Base-by-base conservation (phyloP, 2,113 vertebrate species). In the Lates calcarifer region DNA sequence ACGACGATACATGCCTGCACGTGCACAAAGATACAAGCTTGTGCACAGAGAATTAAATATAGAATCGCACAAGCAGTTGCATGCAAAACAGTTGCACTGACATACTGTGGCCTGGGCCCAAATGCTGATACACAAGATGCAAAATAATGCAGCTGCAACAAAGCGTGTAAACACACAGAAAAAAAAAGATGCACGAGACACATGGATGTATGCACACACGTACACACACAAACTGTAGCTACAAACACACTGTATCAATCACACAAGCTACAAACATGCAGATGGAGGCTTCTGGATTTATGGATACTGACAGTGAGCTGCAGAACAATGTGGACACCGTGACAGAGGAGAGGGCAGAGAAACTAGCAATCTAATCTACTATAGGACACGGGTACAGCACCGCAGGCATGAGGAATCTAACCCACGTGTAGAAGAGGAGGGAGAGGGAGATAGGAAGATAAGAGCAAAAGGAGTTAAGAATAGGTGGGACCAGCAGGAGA, bases 261-360 rank as follows among this genome's bases (percentile, higher is more conserved):
- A 6, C 41, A 47, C 35, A 33, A 17, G 68, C 57, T 41, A 53
- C 35, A 45, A 47, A 81, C 5, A 2, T 75, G 65, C 41, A 85
- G 18, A 79, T 29, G 37, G 61, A 68, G 14, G 56, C 83, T 53
- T 73, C 61, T 80, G 74, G 83, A 87, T 86, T 82, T 75, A 82
- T 87, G 41, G 71, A 79, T 79, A 62, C 78, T 85, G 76, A 85
- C 74, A 65, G 85, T 76, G 77, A 83, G 81, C 88, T 79, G 82
- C 79, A 74, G 76, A 83, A 75, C 85, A 85, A 69, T 81, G 83
- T 81, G 67, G 62, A 47, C 17, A 29, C 69, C 49, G 43, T 76
- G 60, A 60, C 70, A 76, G 51, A 74, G 35, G 31, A 83, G 43
- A 79, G 58, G 41, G 47, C 28, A 80, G 79, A 82, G 72, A 45